Base-by-base conservation (phyloP, 2,888 invertebrate species). In the Eueremaeus valkanovi region DNA sequence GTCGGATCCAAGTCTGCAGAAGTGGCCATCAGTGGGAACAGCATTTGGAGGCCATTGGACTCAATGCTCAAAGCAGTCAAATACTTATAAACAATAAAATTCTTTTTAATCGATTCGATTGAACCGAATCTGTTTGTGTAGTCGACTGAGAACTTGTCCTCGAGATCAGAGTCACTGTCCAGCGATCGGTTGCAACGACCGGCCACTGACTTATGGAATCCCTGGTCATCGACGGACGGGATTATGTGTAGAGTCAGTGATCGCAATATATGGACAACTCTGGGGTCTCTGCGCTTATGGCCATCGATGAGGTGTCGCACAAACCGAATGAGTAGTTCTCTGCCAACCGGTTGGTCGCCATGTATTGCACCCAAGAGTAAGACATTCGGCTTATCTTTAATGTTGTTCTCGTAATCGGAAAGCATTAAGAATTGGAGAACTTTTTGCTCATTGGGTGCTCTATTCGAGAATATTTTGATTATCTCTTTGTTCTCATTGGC, bases 291-390 rank as follows among this genome's bases (percentile, higher is more conserved):
- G 73, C 89, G 85, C 63, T 86, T 84, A 73, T 81, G 81, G 31
- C 83, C 93, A 73, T 87, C 88, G 31, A 90, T 83, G 27, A 95
- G 84, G 84, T 95, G 95, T 0, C 92, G 87, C 0, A 91, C 91
- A 79, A 96, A 86, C 83, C 94, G 90, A 0, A 94, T 81, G 0
- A 90, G 84, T 76, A 96, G 86, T 84, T 96, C 95, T 74, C 94
- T 88, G 0, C 94, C 93, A 21, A 92, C 85, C 0, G 92, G 92
- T 81, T 95, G 90, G 0, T 90, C 89, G 0, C 89, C 90, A 82
- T 90, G 92, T 73, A 93, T 83, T 73, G 93, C 92, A 77, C 95
- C 94, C 36, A 93, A 85, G n/a, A 95, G 83, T 0, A 90, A 90
- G 21, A 95, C 87, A 81, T 92, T 91, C 81, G 92, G 89, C 84